Conservation (phyloP, 2,797 vertebrate genomes). For the Myripristis jacobus region DNA sequence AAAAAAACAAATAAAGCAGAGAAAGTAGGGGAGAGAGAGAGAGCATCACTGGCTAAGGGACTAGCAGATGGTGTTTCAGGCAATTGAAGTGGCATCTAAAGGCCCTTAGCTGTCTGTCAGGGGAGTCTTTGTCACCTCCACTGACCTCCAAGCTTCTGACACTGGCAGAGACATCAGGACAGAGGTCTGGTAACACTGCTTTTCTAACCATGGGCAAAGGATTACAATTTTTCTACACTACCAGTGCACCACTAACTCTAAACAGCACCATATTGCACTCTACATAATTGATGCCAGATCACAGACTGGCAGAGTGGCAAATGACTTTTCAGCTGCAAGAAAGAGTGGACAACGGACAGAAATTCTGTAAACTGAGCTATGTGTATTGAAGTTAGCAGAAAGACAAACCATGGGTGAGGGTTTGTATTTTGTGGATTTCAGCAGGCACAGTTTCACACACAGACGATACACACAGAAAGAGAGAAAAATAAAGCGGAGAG, state of each 20-base stretch:
- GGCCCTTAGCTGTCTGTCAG: slow-evolving; percentile 34
- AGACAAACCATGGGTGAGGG: no score
- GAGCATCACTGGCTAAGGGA: slow-evolving; percentile 13
- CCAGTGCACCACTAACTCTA: not conserved
- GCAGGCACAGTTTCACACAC: not conserved
- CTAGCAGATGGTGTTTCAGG: slow-evolving; percentile 28
- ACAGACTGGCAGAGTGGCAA: slow-evolving; percentile 1
- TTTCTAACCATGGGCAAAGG: not conserved
- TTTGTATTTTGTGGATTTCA: no score
- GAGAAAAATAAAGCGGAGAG: slow-evolving; percentile 4
- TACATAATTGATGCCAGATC: slow-evolving; percentile 13
- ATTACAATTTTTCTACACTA: not conserved
- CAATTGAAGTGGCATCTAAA: slow-evolving; percentile 35
- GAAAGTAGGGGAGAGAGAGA: slow-evolving; percentile 22
- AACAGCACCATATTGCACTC: slow-evolving; percentile 15
- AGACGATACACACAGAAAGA: not conserved
- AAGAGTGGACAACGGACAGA: not conserved
- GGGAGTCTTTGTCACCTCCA: slow-evolving; percentile 16
- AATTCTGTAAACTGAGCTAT: no score
- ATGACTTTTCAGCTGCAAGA: not conserved
- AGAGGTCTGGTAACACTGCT: not conserved
- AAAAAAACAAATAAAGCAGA: not conserved
- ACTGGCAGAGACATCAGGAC: slow-evolving; percentile 9
- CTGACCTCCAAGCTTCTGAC: slow-evolving; percentile 27
- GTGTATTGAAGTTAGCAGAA: no score